A percentile compares a stretch with the other conserved stretches of the same genome.
Evolutionary conservation across 2,888 invertebrate genomes (phyloP).

Genomic region (Drosophila mimetica): DNA sequence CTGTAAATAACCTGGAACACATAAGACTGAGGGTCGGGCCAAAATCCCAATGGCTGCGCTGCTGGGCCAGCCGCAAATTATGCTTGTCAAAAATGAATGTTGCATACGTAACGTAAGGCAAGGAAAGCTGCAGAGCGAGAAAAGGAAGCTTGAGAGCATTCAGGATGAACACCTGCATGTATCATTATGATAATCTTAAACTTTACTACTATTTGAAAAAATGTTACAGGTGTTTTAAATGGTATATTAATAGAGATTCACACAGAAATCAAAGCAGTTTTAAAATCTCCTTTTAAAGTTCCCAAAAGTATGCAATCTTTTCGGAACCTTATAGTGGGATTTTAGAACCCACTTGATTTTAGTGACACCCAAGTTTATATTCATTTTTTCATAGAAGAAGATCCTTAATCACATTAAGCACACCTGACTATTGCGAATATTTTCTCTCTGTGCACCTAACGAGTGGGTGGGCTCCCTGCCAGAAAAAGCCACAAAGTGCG

Average conservation of each 20-base stretch:
- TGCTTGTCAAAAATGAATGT: conserved; percentile 79
- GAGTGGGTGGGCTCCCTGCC: conserved; percentile 24
- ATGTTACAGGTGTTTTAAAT: too few species aligned
- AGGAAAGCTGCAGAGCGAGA: conserved; percentile 24
- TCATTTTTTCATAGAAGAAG: too few species aligned
- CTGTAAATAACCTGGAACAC: conserved; percentile 66
- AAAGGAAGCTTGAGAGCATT: not conserved
- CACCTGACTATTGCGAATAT: not conserved
- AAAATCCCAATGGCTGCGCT: conserved; percentile 53
- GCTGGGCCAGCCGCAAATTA: conserved; percentile 70
- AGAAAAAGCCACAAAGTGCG: conserved; percentile 10
- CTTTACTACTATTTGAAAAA: too few species aligned
- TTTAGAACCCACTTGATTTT: too few species aligned
- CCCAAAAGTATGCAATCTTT: too few species aligned
- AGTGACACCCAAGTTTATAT: not conserved
- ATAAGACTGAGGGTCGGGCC: conserved; percentile 36
- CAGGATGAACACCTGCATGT: not conserved
- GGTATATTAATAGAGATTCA: too few species aligned
- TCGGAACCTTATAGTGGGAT: too few species aligned
- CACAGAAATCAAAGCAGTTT: too few species aligned
- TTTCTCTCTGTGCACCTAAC: conserved; percentile 4
- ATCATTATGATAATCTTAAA: too few species aligned
- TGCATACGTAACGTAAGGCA: conserved; percentile 67
- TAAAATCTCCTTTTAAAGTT: too few species aligned
- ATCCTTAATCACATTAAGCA: too few species aligned